A percentile compares a stretch with the other conserved stretches of the same genome.
Conservation (phyloP, 2,888 invertebrate genomes). For the Cerceris ruficornis region DNA sequence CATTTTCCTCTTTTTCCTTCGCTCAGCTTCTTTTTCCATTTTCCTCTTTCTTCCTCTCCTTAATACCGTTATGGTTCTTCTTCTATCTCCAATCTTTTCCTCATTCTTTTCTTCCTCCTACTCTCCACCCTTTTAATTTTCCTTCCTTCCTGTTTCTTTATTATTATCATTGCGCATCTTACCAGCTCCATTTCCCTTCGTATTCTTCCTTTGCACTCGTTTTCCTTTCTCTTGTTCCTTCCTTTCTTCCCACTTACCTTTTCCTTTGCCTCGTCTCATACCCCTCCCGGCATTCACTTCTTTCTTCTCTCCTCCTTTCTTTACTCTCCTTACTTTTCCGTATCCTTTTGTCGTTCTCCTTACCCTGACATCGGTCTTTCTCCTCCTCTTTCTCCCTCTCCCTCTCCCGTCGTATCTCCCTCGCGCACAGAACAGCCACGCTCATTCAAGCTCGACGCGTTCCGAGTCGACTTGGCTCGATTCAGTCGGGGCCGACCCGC, state of each 20-base stretch:
- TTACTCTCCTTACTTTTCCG: not conserved
- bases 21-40: not conserved
- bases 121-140: not conserved
- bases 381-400: slow-evolving; percentile 6
- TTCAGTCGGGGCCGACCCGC: slow-evolving; percentile 80
- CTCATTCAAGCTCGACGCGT: slow-evolving; percentile 78
- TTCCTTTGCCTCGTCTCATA: no score
- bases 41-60: not conserved
- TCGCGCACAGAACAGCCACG: slow-evolving; percentile 59
- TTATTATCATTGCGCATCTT: not conserved
- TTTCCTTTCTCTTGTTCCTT: not conserved
- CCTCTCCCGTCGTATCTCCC: slow-evolving; percentile 38
- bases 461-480: slow-evolving; percentile 67
- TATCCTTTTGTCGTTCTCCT: not conserved
- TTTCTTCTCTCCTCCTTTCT: not conserved
- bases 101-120: not conserved
- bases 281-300: no score
- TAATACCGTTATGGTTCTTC: not conserved
- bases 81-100: not conserved
- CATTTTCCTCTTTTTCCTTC: not conserved
- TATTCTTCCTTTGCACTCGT: not conserved
- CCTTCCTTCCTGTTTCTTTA: not conserved
- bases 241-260: not conserved
- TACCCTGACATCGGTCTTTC: not conserved
- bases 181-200: not conserved